Percentiles rank a stretch among this genome's conserved stretches.
Conservation (phyloP, 1,140 invertebrate species). For the Hesperophylax magnus region DNA sequence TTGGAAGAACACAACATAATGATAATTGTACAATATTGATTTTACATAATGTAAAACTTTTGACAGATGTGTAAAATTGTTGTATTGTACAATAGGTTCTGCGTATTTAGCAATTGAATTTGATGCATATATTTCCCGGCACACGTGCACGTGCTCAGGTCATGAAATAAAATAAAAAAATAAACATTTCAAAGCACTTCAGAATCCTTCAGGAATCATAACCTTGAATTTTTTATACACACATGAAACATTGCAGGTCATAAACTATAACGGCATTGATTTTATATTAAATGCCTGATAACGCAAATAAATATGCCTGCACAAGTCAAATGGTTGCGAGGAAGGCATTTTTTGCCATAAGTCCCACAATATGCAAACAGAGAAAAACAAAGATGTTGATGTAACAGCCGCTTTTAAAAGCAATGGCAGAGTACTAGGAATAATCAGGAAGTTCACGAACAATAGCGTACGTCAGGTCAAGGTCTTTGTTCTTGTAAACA, state of each 20-base stretch:
- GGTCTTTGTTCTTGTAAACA: conserved; percentile 41
- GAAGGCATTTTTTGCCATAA: neutral
- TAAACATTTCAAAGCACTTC: conserved; percentile 15
- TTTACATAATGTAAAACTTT: too few species aligned
- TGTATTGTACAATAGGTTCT: neutral
- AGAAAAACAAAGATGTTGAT: conserved; percentile 39
- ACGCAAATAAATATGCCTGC: conserved; percentile 15
- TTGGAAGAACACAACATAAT: too few species aligned
- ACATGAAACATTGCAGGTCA: conserved; percentile 50
- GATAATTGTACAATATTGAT: too few species aligned
- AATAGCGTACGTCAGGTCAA: conserved; percentile 38
- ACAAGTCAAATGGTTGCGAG: neutral
- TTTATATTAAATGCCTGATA: conserved; percentile 43
- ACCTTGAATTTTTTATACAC: conserved; percentile 43
- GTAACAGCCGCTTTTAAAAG: conserved; percentile 27
- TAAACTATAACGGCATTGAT: conserved; percentile 48
- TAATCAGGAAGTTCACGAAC: conserved; percentile 32
- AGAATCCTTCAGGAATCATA: conserved; percentile 28
- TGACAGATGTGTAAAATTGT: too few species aligned
- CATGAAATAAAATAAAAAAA: neutral
- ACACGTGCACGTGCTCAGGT: neutral
- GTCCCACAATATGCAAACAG: neutral
- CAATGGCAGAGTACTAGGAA: conserved; percentile 5
- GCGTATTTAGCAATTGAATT: too few species aligned
- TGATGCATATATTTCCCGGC: too few species aligned